phyloP scores from a whole-genome alignment of 2,888 invertebrate genomes.

The Rotaria macrura region DNA sequence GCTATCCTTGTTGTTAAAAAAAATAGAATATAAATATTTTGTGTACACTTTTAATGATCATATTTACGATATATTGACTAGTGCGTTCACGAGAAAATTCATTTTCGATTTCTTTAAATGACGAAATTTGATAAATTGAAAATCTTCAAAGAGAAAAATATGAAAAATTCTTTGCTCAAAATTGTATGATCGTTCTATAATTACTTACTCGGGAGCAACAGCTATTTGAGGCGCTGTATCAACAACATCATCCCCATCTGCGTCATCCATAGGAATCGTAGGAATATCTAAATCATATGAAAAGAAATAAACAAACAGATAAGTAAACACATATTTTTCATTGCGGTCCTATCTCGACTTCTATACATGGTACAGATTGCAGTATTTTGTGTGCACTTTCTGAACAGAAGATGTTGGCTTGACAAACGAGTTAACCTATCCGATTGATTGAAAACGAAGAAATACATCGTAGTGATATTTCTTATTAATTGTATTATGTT shows the following conservation, averaged over 20 bases:
- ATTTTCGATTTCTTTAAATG: conserved; percentile 28
- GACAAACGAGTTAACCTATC: too few species aligned
- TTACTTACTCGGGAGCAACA: background rate
- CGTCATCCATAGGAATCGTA: background rate
- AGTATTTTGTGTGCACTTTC: too few species aligned
- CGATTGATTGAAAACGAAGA: too few species aligned
- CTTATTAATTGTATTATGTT: too few species aligned
- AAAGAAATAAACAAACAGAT: background rate
- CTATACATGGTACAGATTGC: too few species aligned
- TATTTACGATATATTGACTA: conserved; percentile 27
- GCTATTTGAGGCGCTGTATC: background rate
- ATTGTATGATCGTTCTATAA: background rate
- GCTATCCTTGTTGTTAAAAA: background rate
- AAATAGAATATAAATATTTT: background rate
- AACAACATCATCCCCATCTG: background rate
- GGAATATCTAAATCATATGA: background rate
- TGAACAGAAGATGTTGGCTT: too few species aligned
- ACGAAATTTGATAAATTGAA: conserved; percentile 28
- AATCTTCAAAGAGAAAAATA: conserved; percentile 19
- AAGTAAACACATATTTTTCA: too few species aligned
- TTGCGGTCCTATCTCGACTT: too few species aligned
- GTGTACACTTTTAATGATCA: background rate
- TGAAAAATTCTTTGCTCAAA: background rate
- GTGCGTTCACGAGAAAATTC: conserved; percentile 27
- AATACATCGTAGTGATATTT: too few species aligned